Percentiles rank a stretch among this genome's conserved stretches.
Conservation (phyloP, 2,888 invertebrate genomes). For the Cryptosula pallasiana region DNA sequence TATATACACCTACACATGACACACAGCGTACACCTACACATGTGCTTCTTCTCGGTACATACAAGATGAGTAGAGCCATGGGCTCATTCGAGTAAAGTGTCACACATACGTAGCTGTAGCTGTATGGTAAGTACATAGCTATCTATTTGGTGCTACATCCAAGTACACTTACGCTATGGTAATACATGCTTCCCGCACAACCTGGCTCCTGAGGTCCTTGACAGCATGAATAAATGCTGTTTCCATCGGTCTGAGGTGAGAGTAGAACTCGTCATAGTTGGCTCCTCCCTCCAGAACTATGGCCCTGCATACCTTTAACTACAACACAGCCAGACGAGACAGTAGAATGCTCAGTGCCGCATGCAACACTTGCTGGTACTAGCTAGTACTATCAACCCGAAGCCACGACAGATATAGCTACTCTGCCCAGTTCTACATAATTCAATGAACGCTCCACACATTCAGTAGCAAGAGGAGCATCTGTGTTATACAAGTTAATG, state of each 20-base stretch:
- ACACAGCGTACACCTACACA: neutral
- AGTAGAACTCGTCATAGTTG: constrained; percentile 68
- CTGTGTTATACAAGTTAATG: too few relatives aligned
- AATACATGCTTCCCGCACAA: constrained; percentile 91
- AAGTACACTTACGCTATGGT: constrained; percentile 81
- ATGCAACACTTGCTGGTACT: neutral
- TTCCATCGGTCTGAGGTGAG: constrained; percentile 69
- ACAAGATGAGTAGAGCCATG: too few relatives aligned
- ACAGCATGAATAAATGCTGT: constrained; percentile 37
- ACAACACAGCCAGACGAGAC: constrained; percentile 30
- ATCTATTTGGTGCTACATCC: too few relatives aligned
- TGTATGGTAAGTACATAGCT: too few relatives aligned
- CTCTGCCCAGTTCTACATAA: too few relatives aligned
- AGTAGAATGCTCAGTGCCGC: neutral
- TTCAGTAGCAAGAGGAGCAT: too few relatives aligned
- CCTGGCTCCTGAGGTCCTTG: constrained; percentile 65
- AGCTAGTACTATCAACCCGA: too few relatives aligned
- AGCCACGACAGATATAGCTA: too few relatives aligned
- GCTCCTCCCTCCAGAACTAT: constrained; percentile 75
- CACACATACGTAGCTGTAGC: too few relatives aligned
- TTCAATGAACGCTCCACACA: too few relatives aligned
- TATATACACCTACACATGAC: neutral
- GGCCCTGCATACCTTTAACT: constrained; percentile 81
- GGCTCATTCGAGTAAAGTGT: too few relatives aligned
- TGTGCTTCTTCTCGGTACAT: too few relatives aligned